Percentiles rank a stretch among this genome's conserved stretches.
Evolutionary conservation across 2,797 vertebrate genomes (phyloP).

Genomic region (Salmo trutta): DNA sequence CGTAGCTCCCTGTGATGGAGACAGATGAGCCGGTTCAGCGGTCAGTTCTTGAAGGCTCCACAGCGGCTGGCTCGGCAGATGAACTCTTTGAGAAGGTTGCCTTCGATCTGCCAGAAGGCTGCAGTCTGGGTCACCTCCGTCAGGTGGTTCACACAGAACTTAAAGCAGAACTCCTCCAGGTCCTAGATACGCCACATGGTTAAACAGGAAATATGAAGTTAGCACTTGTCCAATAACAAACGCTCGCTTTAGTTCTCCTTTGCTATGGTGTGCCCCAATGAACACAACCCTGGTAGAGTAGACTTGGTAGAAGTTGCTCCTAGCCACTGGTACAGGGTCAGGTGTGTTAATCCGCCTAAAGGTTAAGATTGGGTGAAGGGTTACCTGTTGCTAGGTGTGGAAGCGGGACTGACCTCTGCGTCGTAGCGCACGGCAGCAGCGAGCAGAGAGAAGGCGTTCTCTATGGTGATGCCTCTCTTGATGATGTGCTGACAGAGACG

Average conservation of each 20-base stretch:
- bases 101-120: slow-evolving; percentile 89
- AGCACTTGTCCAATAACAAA: not conserved
- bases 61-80: slow-evolving; percentile 88
- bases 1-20: not conserved
- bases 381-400: not conserved
- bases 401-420: slow-evolving; percentile 83
- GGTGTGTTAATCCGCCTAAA: too few relatives aligned
- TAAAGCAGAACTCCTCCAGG: slow-evolving; percentile 92
- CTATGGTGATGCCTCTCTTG: slow-evolving; percentile 93
- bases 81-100: slow-evolving; percentile 87
- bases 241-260: too few relatives aligned
- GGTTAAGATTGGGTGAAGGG: too few relatives aligned
- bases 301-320: too few relatives aligned
- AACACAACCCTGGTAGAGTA: too few relatives aligned
- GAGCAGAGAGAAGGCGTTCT: slow-evolving; percentile 96
- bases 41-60: slow-evolving; percentile 84
- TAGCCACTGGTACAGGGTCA: too few relatives aligned
- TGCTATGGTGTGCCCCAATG: too few relatives aligned
- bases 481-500: slow-evolving; percentile 96
- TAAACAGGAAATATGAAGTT: not conserved
- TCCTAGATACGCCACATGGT: slow-evolving; percentile 69
- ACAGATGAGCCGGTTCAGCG: too few relatives aligned
- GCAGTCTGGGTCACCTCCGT: slow-evolving; percentile 87
- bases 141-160: slow-evolving; percentile 90
- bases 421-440: slow-evolving; percentile 96